phyloP scores from a whole-genome alignment of 1,140 invertebrate genomes.

The Octopus bimaculoides region DNA sequence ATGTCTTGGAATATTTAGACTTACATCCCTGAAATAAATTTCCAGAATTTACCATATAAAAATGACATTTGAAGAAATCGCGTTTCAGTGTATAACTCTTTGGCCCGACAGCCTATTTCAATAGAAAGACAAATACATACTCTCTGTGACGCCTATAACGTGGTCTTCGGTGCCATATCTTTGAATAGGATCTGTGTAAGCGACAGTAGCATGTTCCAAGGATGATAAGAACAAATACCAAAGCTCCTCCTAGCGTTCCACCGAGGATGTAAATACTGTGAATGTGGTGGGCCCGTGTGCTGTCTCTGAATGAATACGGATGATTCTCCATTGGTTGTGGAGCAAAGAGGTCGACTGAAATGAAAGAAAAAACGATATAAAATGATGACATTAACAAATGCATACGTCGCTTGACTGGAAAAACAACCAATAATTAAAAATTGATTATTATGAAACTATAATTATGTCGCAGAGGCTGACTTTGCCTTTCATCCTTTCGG shows the following conservation, averaged over 20 bases:
- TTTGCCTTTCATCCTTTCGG: no score
- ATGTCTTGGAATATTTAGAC: no score
- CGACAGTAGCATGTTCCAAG: conserved; percentile 39
- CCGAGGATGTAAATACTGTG: conserved; percentile 42
- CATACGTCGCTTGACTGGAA: no score
- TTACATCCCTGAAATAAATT: no score
- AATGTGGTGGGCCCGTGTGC: conserved; percentile 24
- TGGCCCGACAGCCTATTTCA: no score
- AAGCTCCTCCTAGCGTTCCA: conserved; percentile 32
- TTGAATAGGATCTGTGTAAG: conserved; percentile 31
- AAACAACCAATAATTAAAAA: no score
- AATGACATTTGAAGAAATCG: no score
- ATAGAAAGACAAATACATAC: conserved; percentile 16
- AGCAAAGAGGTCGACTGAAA: conserved; percentile 37
- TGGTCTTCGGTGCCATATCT: conserved; percentile 22
- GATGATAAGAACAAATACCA: conserved; percentile 33
- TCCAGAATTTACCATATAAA: no score
- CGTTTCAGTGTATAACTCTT: no score
- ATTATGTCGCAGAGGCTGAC: no score
- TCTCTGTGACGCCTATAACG: conserved; percentile 26
- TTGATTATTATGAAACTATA: neutral
- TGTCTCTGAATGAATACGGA: conserved; percentile 11
- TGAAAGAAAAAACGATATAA: neutral
- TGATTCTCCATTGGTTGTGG: conserved; percentile 27
- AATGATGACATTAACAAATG: no score